Evolutionary conservation across 53 echinoderm and acorn worm genomes (phyloP), one percentile per base, ranked within the genome.

Genomic region (Zoroaster sp.): DNA sequence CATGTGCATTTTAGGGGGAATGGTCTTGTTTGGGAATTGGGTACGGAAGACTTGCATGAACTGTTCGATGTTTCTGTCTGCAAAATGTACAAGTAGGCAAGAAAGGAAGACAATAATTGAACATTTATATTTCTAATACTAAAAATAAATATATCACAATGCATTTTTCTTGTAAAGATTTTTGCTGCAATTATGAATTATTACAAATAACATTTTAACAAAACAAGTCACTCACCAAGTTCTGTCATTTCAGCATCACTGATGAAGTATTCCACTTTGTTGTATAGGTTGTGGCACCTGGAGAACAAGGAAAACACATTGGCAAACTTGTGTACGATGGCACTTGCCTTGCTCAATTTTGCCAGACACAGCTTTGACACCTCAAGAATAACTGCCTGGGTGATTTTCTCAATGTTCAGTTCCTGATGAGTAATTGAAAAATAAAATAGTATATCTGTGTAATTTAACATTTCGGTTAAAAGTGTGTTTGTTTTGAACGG

Each of bases 1-100:
- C 41, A 92, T 40, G 43, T 92, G 92, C 44, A 92, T 80, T 37
- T 92, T 92, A 2, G 90, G 0, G n/a, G 85, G 72, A 18, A 90
- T 31, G 11, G 83, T 59, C 36, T 73, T 72, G 12, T 30, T 69
- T 8, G 49, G 90, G 31, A 90, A 90, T 25, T 73, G 53, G 1
- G 10, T 3, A n/a, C 72, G 59, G 73, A 83, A 90, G 36, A 40
- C 5, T 3, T 13, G 15, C 43, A 83, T 83, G 68, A 83, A 83
- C 1, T 18, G 25, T 6, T 69, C 21, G 25, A 83, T 83, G 32
- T 68, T 68, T 1, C 28, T 20, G 1, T 69, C 83, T 83, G n/a
- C n/a, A n/a, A n/a, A n/a, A n/a, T n/a, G n/a, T n/a, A n/a, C n/a
- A n/a, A n/a, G n/a, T n/a, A n/a, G n/a, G n/a, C n/a, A 23, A 68